These are phyloP conservation scores for Willowsia nigromaculata DNA, from an alignment of 2,888 invertebrate species.

Conservation along the genomic window DNA sequence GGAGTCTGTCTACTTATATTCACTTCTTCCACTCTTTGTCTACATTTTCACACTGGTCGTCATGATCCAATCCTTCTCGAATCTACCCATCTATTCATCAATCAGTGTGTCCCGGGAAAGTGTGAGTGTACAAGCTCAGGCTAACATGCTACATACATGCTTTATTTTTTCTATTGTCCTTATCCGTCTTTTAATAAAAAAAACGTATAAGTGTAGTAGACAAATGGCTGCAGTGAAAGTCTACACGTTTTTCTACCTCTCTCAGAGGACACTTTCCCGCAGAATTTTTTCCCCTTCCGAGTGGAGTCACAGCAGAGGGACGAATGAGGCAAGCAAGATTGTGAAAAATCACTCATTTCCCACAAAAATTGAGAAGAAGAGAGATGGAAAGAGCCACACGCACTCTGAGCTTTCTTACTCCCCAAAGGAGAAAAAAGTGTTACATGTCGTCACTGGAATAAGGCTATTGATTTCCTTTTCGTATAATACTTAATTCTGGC, in stretches of 20 bases:
- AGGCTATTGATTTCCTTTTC: constrained; percentile 49
- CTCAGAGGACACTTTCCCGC: background rate
- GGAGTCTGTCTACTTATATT: too few species aligned
- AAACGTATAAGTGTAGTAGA: too few species aligned
- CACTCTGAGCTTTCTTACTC: background rate
- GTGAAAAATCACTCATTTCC: constrained; percentile 62
- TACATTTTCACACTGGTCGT: too few species aligned
- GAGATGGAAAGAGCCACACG: background rate
- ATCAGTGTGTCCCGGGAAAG: too few species aligned
- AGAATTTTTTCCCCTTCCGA: background rate
- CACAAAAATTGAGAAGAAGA: constrained; percentile 10
- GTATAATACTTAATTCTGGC: constrained; percentile 11
- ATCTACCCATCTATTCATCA: too few species aligned
- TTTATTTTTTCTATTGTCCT: too few species aligned
- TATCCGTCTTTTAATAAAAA: too few species aligned
- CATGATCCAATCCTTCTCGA: too few species aligned
- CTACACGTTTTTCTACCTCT: background rate
- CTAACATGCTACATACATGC: too few species aligned
- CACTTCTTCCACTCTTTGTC: too few species aligned
- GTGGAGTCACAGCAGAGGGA: background rate
- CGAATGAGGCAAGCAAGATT: constrained; percentile 29
- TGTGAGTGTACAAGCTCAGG: too few species aligned
- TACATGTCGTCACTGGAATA: background rate
- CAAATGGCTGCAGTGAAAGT: too few species aligned
- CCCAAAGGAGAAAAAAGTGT: constrained; percentile 2